phyloP scores from a whole-genome alignment of 2,888 invertebrate genomes.

The Steinernema hermaphroditum region DNA sequence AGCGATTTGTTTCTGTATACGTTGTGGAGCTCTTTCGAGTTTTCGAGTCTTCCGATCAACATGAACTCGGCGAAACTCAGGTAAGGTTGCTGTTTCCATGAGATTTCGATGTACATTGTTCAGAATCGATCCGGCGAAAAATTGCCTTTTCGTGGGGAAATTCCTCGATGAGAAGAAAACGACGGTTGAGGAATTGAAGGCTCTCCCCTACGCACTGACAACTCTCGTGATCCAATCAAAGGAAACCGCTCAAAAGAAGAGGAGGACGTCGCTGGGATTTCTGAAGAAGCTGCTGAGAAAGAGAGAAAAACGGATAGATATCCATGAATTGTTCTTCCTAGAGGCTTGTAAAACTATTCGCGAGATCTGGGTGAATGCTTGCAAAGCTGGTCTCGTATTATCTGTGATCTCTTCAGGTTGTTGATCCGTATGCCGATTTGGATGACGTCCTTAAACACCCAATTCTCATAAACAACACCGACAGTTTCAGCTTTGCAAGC shows the following conservation, averaged over 20 bases:
- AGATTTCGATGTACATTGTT: background rate
- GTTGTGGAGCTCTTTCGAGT: too few species aligned
- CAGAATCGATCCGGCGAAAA: conserved; percentile 6
- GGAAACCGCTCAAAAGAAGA: background rate
- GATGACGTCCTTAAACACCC: background rate
- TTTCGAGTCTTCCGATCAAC: too few species aligned
- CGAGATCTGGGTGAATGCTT: background rate
- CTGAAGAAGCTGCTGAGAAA: background rate
- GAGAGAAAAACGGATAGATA: background rate
- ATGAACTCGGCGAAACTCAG: too few species aligned
- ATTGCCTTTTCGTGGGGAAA: background rate
- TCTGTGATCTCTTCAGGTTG: background rate
- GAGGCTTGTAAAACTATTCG: background rate
- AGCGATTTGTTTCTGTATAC: too few species aligned
- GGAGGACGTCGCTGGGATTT: background rate
- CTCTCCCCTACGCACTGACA: background rate
- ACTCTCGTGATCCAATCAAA: background rate
- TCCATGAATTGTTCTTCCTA: conserved; percentile 14
- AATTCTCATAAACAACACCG: background rate
- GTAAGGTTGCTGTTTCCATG: background rate
- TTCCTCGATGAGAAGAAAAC: background rate
- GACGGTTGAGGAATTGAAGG: background rate
- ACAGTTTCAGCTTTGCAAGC: background rate
- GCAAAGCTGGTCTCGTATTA: background rate
- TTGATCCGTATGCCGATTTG: background rate